Base-by-base conservation (phyloP, 2,888 invertebrate species). In the Polia nebulosa region DNA sequence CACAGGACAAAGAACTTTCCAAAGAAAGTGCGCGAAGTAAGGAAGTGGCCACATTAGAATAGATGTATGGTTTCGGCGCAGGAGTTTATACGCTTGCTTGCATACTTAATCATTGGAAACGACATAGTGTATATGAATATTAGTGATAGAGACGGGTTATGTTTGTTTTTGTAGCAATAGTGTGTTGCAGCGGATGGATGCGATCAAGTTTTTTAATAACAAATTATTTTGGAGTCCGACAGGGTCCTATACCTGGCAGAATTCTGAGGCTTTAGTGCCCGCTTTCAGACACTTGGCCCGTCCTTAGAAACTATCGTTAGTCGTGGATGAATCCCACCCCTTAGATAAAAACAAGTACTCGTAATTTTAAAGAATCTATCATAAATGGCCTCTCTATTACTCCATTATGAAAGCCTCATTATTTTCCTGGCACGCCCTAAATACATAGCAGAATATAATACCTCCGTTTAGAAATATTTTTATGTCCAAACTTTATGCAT, bases 1-100 rank as follows among this genome's bases (percentile, higher is more conserved):
- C 75, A 55, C 25, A 83, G 85, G 78, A 69, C 73, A 71, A 65
- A 71, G 81, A 76, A 83, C 84, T 88, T 88, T 87, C 88, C 82
- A 85, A 84, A 88, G 90, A 91, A 90, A 91, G 90, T 84, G 76
- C 47, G 44, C 62, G 68, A 22, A 11, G 80, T 74, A 78, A 90
- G 92, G 90, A 90, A 90, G 89, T 87, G 73, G 82, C 72, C 81
- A 84, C 81, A 90, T 92, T 91, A 87, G 81, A 89, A 90, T 91
- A 84, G 53, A 36, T 47, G 73, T 82, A 89, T 87, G 81, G 82
- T 85, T 91, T 90, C 89, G 90, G 89, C 74, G 81, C 80, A 83
- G 82, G 70, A 75, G 66, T 81, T 70, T 72, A 78, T 53, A 69
- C 79, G 84, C 84, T 70, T 78, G 83, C 85, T 80, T 89, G 93